Percentiles rank a stretch among this genome's conserved stretches.
phyloP scores from a whole-genome alignment of 2,888 invertebrate species.

The Alviniconcha strummeri region DNA sequence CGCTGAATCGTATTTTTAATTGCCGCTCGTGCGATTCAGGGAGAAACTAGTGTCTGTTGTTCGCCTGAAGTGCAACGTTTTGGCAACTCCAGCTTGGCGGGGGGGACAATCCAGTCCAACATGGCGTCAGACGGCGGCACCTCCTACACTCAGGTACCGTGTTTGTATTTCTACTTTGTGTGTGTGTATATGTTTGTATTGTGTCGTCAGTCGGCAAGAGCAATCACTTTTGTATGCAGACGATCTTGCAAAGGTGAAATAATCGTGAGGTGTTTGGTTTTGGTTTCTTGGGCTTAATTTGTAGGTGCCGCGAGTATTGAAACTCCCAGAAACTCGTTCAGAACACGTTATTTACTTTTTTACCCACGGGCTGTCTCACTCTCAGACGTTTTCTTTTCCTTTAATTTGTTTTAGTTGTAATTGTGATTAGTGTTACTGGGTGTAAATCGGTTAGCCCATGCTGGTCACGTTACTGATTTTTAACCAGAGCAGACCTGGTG shows the following conservation, averaged over 20 bases:
- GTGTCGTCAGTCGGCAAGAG: slow-evolving; percentile 6
- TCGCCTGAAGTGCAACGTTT: background rate
- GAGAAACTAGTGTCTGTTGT: background rate
- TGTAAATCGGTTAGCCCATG: no score
- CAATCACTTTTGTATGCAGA: background rate
- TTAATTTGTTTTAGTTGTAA: no score
- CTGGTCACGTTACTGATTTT: no score
- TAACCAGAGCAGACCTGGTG: no score
- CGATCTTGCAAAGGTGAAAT: background rate
- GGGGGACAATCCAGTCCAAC: slow-evolving; percentile 45
- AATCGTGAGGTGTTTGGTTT: background rate
- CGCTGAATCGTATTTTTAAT: background rate
- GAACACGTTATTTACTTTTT: no score
- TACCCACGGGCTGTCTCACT: no score
- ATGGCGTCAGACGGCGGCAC: slow-evolving; percentile 68
- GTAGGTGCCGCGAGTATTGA: no score
- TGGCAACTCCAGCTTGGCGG: slow-evolving; percentile 25
- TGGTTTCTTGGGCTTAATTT: no score
- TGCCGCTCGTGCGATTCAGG: background rate
- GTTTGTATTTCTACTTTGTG: slow-evolving; percentile 19
- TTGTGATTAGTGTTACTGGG: no score
- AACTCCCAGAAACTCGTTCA: no score
- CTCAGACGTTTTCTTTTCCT: no score
- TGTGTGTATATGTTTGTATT: background rate
- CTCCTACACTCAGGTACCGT: slow-evolving; percentile 62